Base-by-base conservation (phyloP, 2,797 vertebrate species). In the Cephalopachus bancanus region DNA sequence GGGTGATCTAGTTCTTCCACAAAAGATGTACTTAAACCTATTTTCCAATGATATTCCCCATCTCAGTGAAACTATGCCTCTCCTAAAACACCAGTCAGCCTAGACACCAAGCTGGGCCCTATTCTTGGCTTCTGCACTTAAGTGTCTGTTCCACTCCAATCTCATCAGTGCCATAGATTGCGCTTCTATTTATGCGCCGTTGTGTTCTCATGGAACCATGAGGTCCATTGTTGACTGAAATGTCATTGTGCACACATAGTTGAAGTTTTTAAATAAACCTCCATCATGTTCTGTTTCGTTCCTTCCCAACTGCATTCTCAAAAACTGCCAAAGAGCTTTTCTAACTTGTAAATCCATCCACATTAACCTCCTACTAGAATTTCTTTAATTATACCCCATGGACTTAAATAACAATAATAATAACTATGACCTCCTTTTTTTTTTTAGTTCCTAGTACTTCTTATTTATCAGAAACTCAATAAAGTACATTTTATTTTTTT, bases 401-500 rank as follows among this genome's bases (percentile, higher is more conserved):
- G 17, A 12, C 55, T 91, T 83, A 92, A 71, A n/a, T n/a, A n/a
- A n/a, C 69, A 89, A 53, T 55, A 44, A 84, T 53, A 84, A 57
- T 26, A 92, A 59, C 26, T 60, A 20, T 76, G 51, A 84, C 15
- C 9, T 62, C 1, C 69, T 6, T n/a, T 85, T 78, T 85, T n/a
- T 81, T 44, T 69, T 72, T 1, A 88, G 53, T 69, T 72, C 28
- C 16, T 84, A 57, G 33, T 91, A 67, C 33, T 88, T 86, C 11
- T 10, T 87, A 83, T 87, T 65, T 80, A 14, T 15, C 16, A 79
- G 28, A 24, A 81, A 81, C 37, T 84, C 72, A 72, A 30, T 64
- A 59, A 94, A 12, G 22, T 80, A 0, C 72, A 65, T 84, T 95
- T 96, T n/a, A n/a, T n/a, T n/a, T n/a, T n/a, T n/a, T n/a, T n/a